Percentiles rank a stretch among this genome's conserved stretches.
Evolutionary conservation across 2,797 vertebrate species (phyloP).

Genomic region (Chelon auratus): DNA sequence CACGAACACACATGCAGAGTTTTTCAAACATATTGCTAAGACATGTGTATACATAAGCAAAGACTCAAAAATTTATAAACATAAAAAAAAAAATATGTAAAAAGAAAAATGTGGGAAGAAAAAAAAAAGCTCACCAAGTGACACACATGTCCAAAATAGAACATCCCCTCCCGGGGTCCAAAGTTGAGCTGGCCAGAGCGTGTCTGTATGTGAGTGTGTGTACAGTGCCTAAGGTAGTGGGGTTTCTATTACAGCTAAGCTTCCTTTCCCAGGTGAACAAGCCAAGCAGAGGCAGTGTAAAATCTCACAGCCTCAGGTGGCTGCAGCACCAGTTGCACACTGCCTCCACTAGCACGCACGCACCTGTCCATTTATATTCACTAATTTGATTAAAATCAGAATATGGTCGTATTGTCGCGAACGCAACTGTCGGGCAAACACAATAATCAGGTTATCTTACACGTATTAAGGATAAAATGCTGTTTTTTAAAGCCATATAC

Average conservation of each 20-base stretch:
- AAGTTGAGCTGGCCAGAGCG: slow-evolving; percentile 4
- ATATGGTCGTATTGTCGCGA: not conserved
- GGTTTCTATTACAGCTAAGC: slow-evolving; percentile 67
- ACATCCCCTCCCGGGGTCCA: not conserved
- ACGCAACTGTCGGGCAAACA: not conserved
- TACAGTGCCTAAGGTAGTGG: slow-evolving; percentile 58
- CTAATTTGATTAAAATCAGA: slow-evolving; percentile 11
- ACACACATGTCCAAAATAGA: slow-evolving; percentile 6
- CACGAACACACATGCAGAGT: slow-evolving; percentile 2
- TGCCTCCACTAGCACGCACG: slow-evolving; percentile 1
- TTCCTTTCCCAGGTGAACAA: slow-evolving; percentile 79
- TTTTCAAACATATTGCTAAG: not conserved
- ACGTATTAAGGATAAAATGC: not conserved
- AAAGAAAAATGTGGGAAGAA: not conserved
- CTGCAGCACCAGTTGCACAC: slow-evolving; percentile 16
- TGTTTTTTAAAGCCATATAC: not conserved
- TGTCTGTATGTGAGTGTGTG: slow-evolving; percentile 29
- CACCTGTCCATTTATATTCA: slow-evolving; percentile 16
- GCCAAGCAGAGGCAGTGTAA: slow-evolving; percentile 44
- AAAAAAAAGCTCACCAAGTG: not conserved
- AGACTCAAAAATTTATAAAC: not conserved
- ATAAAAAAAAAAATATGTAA: not conserved
- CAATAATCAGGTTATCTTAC: not conserved
- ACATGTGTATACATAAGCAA: not conserved
- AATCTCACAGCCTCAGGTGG: slow-evolving; percentile 65